Percentiles rank a stretch among this genome's conserved stretches.
These are phyloP conservation scores for Drosophila sordidula DNA, from an alignment of 2,888 invertebrate species.

Conservation along the genomic window DNA sequence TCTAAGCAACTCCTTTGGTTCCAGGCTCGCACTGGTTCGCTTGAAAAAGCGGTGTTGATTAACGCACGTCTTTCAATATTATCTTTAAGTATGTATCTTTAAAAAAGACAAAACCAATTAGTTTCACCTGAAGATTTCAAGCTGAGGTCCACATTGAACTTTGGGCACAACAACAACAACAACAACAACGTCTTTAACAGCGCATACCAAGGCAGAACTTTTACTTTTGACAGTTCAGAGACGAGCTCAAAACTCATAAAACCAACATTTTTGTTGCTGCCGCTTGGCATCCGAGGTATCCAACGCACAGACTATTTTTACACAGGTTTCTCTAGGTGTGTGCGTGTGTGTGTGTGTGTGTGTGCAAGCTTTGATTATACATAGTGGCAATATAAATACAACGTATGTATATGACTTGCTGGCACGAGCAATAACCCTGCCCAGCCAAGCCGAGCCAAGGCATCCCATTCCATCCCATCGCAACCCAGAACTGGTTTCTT, in stretches of 20 bases:
- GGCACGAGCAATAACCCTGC: constrained; percentile 78
- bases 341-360: constrained; percentile 12
- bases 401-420: constrained; percentile 64
- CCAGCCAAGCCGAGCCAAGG: constrained; percentile 30
- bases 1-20: neutral
- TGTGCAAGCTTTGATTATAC: constrained; percentile 62
- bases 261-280: constrained; percentile 32
- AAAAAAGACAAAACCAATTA: constrained; percentile 54
- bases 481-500: constrained; percentile 64
- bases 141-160: constrained; percentile 14
- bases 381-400: constrained; percentile 63
- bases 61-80: constrained; percentile 8
- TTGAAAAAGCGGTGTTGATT: constrained; percentile 6
- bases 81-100: constrained; percentile 17
- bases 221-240: constrained; percentile 68
- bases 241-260: constrained; percentile 37
- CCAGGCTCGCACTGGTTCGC: neutral
- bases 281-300: constrained; percentile 46
- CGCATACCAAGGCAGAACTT: constrained; percentile 73
- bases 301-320: constrained; percentile 65
- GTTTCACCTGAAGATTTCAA: constrained; percentile 48
- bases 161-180: constrained; percentile 22
- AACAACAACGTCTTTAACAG: constrained; percentile 24
- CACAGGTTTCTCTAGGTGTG: constrained; percentile 53
- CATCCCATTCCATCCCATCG: constrained; percentile 22